Evolutionary conservation across 30 jellyfish, hydroid and myxozoan genomes (phyloP).

Genomic region (Pseudorhiza aurosa): DNA sequence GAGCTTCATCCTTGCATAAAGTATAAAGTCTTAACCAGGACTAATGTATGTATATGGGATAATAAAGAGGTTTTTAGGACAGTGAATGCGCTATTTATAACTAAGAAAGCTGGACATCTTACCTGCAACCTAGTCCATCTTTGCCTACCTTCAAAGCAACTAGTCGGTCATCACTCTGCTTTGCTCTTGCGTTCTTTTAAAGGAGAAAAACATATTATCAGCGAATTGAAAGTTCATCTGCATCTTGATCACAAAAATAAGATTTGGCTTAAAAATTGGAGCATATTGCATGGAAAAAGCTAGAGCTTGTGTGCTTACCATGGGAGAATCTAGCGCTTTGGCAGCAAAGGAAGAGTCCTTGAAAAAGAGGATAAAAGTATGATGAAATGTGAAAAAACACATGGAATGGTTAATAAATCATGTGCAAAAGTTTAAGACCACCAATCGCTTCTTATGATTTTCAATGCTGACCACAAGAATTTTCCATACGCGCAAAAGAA

Average conservation of each 20-base stretch:
- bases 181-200: background rate
- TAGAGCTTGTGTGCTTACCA: background rate
- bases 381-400: background rate
- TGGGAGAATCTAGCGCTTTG: background rate
- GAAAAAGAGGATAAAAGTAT: background rate
- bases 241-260: no score
- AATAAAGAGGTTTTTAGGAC: background rate
- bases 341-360: conserved; percentile 11
- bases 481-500: no score
- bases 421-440: no score
- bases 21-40: no score
- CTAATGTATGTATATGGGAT: no score
- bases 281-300: background rate
- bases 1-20: no score
- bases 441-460: no score
- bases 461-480: no score
- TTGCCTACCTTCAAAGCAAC: conserved; percentile 78
- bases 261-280: no score
- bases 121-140: conserved; percentile 95
- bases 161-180: conserved; percentile 53
- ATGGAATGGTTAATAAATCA: background rate
- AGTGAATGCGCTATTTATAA: background rate
- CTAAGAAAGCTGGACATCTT: no score
- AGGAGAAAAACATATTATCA: background rate
- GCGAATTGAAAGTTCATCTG: background rate